Base-by-base conservation (phyloP, 2,888 invertebrate genomes). In the Microctonus aethiopoides region DNA sequence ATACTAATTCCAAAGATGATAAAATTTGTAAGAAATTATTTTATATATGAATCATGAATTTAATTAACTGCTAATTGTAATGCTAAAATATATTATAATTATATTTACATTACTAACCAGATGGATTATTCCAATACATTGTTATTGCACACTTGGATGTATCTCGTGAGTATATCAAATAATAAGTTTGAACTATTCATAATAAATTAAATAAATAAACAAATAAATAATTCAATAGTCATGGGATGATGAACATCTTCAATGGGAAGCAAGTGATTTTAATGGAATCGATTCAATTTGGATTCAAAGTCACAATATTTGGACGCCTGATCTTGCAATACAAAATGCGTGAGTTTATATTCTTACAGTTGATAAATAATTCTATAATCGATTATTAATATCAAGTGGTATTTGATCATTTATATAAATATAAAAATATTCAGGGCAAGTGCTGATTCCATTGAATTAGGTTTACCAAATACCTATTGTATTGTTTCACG, bases 251-350 rank as follows among this genome's bases (percentile, higher is more conserved):
- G 90, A 91, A 76, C 91, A 91, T 81, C 86, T 95, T 34, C 87
- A 84, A n/a, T 95, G 95, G 95, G 88, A 90, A 46, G 91, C 93
- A 0, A 83, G 85, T 4, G 88, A 92, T 4, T 93, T 91, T 79
- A 91, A 90, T n/a, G 89, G 89, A 70, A 88, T 94, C 24, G 86
- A 87, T 10, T 87, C 88, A 57, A 85, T 57, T 7, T 89, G 91
- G 75, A 83, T 94, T 11, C 89, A 89, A 9, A 91, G 91, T 74
- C 87, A 89, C 64, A 88, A 91, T 72, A 89, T 95, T 65, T 95
- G 95, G 95, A 87, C 90, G 9, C 95, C 95, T 0, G 92, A 92
- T 76, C 87, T 95, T 79, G 89, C 92, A 0, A 84, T 94, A 13
- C 93, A 92, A 77, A 94, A 94, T 78, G 88, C 90, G 90, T 89